Conservation (phyloP, 2,797 vertebrate genomes). For the Spatula versicolor region DNA sequence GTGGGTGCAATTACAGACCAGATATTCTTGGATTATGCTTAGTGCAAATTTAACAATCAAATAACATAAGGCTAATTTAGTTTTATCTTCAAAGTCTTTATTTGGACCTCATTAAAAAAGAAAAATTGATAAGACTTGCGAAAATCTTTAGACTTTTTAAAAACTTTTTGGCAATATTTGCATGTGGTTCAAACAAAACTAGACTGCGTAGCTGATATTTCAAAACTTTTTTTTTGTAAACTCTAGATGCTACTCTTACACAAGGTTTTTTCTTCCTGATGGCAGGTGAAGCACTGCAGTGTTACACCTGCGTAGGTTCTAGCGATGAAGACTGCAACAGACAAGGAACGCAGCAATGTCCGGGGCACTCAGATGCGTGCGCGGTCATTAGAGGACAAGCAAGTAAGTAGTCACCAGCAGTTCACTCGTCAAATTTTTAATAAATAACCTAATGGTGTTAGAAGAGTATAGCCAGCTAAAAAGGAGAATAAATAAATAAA, state of each 20-base stretch:
- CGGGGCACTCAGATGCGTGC: slow-evolving; percentile 87
- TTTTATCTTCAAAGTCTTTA: not conserved
- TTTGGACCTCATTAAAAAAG: not conserved
- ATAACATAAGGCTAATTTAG: not conserved
- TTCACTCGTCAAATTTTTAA: accelerated
- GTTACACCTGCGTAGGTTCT: slow-evolving; percentile 89
- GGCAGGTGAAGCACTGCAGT: slow-evolving; percentile 84
- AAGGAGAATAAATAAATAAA: not conserved
- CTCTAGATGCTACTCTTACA: not conserved
- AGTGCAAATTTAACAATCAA: not conserved
- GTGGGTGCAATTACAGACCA: not conserved
- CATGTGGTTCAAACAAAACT: accelerated
- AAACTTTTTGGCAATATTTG: not conserved
- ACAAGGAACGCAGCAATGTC: slow-evolving; percentile 87
- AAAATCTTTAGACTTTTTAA: not conserved
- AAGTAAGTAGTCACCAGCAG: slow-evolving; percentile 79
- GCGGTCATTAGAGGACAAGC: slow-evolving; percentile 85
- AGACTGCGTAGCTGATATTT: not conserved
- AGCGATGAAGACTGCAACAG: slow-evolving; percentile 90
- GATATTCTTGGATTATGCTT: not conserved
- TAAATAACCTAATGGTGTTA: not conserved
- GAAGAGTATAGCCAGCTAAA: not conserved
- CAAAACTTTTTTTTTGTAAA: not conserved
- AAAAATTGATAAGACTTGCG: not conserved
- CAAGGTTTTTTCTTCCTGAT: not conserved